Evolutionary conservation across 2,888 invertebrate genomes (phyloP).

Genomic region (Oxycera nigricornis): DNA sequence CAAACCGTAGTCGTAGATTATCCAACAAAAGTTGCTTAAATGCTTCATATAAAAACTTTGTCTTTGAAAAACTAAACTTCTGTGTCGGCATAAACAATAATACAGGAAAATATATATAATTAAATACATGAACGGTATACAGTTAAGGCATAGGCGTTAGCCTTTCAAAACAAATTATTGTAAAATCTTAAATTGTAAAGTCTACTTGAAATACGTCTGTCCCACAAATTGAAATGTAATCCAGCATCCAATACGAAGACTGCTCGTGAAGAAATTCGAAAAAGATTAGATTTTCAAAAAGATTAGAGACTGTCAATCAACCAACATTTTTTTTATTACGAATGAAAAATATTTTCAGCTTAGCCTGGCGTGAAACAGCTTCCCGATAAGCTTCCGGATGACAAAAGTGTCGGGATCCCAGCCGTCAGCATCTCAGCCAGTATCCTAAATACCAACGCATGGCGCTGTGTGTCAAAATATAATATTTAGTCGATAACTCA

Average conservation of each 20-base stretch:
- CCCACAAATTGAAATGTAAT: background rate
- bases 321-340: conserved; percentile 4
- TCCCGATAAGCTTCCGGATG: conserved; percentile 11
- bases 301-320: conserved; percentile 18
- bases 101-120: too few relatives aligned
- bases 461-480: conserved; percentile 10
- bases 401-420: background rate
- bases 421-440: background rate
- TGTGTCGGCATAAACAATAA: too few relatives aligned
- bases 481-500: conserved; percentile 43
- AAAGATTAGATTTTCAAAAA: background rate
- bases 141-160: too few relatives aligned
- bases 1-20: too few relatives aligned
- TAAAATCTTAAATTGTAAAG: too few relatives aligned
- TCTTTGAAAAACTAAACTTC: too few relatives aligned
- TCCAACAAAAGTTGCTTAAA: too few relatives aligned
- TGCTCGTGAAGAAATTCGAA: conserved; percentile 12
- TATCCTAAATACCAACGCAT: background rate
- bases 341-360: conserved; percentile 11
- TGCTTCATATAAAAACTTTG: too few relatives aligned
- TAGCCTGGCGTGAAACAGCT: conserved; percentile 18
- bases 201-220: background rate
- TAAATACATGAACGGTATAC: too few relatives aligned
- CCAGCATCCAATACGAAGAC: background rate
- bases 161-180: too few relatives aligned